Evolutionary conservation across 2,113 vertebrate genomes (phyloP).

Genomic region (Leucopsar rothschildi): DNA sequence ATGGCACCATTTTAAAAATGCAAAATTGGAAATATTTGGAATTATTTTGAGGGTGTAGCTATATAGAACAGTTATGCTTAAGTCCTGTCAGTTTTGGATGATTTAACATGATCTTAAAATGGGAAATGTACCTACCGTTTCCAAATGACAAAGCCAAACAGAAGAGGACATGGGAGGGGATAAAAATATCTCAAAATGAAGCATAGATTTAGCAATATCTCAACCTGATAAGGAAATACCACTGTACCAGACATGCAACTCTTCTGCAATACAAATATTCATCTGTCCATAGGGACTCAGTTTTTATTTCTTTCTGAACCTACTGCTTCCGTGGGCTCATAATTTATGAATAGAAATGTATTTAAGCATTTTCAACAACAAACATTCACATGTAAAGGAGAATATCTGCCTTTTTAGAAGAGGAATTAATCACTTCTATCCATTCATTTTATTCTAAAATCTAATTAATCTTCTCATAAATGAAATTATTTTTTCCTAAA

Average conservation of each 20-base stretch:
- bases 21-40: not conserved
- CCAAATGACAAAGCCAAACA: not conserved
- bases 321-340: not conserved
- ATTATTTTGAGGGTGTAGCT: not conserved
- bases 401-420: not conserved
- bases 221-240: not conserved
- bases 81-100: not conserved
- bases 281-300: not conserved
- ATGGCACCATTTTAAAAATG: not conserved
- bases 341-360: not conserved
- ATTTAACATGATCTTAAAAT: not conserved
- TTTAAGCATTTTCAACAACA: not conserved
- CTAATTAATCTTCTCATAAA: not conserved
- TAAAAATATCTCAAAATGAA: not conserved
- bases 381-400: not conserved
- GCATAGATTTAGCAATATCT: not conserved
- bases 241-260: not conserved
- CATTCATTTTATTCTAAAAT: not conserved
- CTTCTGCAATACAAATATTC: not conserved
- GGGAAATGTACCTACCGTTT: not conserved
- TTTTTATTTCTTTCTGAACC: not conserved
- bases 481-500: not conserved
- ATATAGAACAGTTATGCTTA: not conserved
- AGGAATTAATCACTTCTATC: not conserved
- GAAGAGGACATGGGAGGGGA: not conserved